Evolutionary conservation across 2,888 invertebrate species (phyloP), one percentile per base, ranked within the genome.

Genomic region (Nephrotoma guestfalica): DNA sequence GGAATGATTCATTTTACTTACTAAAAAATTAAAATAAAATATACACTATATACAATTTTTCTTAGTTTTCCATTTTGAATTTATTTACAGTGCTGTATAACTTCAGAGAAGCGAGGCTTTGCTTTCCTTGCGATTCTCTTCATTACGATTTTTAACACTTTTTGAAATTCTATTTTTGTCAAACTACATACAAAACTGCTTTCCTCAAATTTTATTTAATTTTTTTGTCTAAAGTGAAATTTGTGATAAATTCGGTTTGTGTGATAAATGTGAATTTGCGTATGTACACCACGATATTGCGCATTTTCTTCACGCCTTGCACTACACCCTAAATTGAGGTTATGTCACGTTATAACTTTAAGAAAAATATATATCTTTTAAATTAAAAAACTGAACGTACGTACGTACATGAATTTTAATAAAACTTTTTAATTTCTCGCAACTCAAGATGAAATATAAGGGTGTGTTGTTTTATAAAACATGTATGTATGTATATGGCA

Each of bases 261-360:
- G 71, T 18, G 30, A 71, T 71, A 71, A 71, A 71, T 30, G 30
- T 71, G 30, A 30, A 41, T 84, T 84, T 84, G 41, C 84, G 84
- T 84, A 84, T 84, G 84, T 41, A 41, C 15, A 84, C 15, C n/a
- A 84, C 15, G 41, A 41, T 85, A 86, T 84, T 87, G 87, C 86
- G 87, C 86, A 86, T 87, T 86, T 87, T 86, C 87, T 87, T 87
- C 84, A 87, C 87, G 86, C 87, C 86, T 86, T 86, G 86, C 87
- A 86, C 87, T 87, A 87, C 87, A 87, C 87, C 87, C 87, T 87
- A 87, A 86, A 87, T 87, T 87, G 86, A 86, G 87, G 87, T 87
- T 87, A 87, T 87, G 87, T 87, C 86, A 86, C 86, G 85, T 85
- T 85, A 18, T 84, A 41, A 15, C 41, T 84, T 47, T 84, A 84